Evolutionary conservation across 2,888 invertebrate species (phyloP).

Genomic region (Sesia apiformis): DNA sequence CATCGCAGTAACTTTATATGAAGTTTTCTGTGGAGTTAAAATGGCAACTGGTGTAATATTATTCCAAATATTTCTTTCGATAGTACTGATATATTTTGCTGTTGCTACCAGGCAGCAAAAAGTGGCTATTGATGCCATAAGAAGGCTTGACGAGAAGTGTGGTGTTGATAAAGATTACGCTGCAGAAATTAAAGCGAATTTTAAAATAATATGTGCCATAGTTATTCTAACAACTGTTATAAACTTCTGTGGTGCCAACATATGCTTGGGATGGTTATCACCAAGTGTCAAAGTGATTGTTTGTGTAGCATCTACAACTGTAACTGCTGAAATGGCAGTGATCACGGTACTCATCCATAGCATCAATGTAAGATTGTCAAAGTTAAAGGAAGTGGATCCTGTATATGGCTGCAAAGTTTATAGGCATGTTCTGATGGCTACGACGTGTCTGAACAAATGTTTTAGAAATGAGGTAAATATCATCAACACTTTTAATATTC

Average conservation of each 20-base stretch:
- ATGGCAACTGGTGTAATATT: conserved; percentile 6
- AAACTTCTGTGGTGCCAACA: conserved; percentile 24
- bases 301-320: conserved; percentile 28
- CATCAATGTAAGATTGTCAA: conserved; percentile 33
- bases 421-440: conserved; percentile 32
- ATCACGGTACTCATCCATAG: conserved; percentile 31
- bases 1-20: conserved; percentile 11
- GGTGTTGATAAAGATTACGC: conserved; percentile 17
- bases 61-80: conserved; percentile 18
- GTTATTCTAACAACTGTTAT: conserved; percentile 18
- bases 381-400: conserved; percentile 18
- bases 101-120: conserved; percentile 15
- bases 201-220: conserved; percentile 10
- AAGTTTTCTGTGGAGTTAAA: conserved; percentile 13
- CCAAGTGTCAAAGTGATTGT: conserved; percentile 16
- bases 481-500: no score
- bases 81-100: conserved; percentile 21
- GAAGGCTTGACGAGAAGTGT: conserved; percentile 33
- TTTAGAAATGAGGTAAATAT: conserved; percentile 9
- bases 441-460: conserved; percentile 35
- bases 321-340: conserved; percentile 40
- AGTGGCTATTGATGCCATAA: conserved; percentile 20
- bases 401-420: conserved; percentile 32
- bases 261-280: conserved; percentile 1
- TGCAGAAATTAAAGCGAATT: conserved; percentile 12